Conservation (phyloP, 2,113 vertebrate genomes). For the Tapirus terrestris region DNA sequence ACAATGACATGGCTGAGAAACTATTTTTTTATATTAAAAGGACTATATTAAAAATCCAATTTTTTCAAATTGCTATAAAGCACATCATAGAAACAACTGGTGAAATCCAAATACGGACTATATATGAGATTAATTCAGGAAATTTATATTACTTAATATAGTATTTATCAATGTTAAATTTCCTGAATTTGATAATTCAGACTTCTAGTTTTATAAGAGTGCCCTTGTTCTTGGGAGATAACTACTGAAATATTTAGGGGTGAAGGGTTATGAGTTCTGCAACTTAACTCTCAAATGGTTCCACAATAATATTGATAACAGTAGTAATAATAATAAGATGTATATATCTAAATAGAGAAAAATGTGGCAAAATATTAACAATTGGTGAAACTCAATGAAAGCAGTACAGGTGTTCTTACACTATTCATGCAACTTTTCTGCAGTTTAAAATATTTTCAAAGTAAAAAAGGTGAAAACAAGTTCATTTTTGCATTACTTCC, state of each 20-base stretch:
- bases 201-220: constrained; percentile 8
- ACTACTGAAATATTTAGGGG: neutral
- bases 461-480: neutral
- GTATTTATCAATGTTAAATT: neutral
- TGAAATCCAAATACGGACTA: constrained; percentile 24
- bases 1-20: constrained; percentile 33
- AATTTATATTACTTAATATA: neutral
- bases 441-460: neutral
- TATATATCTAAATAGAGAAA: constrained; percentile 1
- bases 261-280: neutral
- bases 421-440: neutral
- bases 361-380: constrained; percentile 36
- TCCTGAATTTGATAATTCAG: constrained; percentile 42
- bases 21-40: neutral
- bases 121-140: neutral
- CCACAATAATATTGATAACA: neutral
- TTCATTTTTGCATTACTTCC: neutral
- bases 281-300: constrained; percentile 44
- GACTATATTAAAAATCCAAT: too few species aligned
- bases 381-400: neutral
- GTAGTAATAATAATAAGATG: neutral
- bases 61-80: neutral
- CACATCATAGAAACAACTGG: neutral
- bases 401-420: neutral
- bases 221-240: neutral